Evolutionary conservation across 1,140 invertebrate species (phyloP).

Genomic region (Saxidomus purpurata): DNA sequence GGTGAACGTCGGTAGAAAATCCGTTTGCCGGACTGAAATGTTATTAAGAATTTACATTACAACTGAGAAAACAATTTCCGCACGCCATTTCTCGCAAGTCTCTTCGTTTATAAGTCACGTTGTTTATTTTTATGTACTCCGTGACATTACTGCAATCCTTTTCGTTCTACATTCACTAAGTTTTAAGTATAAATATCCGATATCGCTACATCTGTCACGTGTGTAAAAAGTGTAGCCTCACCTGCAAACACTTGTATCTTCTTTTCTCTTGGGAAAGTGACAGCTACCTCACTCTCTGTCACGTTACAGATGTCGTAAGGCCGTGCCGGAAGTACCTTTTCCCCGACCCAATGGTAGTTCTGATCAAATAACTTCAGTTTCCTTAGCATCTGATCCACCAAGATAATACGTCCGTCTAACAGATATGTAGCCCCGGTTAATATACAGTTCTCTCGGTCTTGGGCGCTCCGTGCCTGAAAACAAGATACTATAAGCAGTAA

Average conservation of each 20-base stretch:
- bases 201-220: too few relatives aligned
- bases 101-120: too few relatives aligned
- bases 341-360: conserved; percentile 65
- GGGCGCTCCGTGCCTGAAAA: conserved; percentile 55
- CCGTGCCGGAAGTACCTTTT: conserved; percentile 67
- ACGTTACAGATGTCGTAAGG: conserved; percentile 67
- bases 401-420: conserved; percentile 59
- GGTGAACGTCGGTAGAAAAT: conserved; percentile 58
- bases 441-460: conserved; percentile 67
- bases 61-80: not conserved
- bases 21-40: conserved; percentile 52
- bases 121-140: too few relatives aligned
- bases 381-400: conserved; percentile 70
- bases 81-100: too few relatives aligned
- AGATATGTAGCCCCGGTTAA: conserved; percentile 68
- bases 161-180: too few relatives aligned
- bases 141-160: too few relatives aligned
- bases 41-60: not conserved
- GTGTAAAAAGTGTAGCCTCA: not conserved
- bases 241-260: conserved; percentile 62
- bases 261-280: conserved; percentile 70
- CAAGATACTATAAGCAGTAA: too few relatives aligned
- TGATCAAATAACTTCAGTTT: conserved; percentile 71
- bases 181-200: too few relatives aligned
- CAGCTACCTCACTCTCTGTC: conserved; percentile 63